Conservation (phyloP, 2,797 vertebrate genomes). For the Aeoliscus strigatus region DNA sequence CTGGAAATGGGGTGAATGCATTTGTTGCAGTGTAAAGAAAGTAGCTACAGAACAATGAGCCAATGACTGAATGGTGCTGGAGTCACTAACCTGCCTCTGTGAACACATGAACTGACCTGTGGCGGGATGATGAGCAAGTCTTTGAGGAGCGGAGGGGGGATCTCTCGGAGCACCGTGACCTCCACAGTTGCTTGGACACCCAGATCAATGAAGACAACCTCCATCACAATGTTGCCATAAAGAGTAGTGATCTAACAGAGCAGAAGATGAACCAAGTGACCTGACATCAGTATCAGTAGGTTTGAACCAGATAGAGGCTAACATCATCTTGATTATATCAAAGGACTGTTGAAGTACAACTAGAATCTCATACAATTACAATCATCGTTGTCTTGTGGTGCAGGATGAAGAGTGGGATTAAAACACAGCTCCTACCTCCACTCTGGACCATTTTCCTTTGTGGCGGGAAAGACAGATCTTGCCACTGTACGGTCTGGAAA, state of each 20-base stretch:
- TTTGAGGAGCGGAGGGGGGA: constrained; percentile 78
- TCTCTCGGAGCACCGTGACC: constrained; percentile 86
- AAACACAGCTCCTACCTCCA: constrained; percentile 76
- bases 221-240: constrained; percentile 82
- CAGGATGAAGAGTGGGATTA: too few relatives aligned
- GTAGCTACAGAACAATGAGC: neutral
- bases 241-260: constrained; percentile 88
- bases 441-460: constrained; percentile 87
- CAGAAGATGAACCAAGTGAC: too few relatives aligned
- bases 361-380: too few relatives aligned
- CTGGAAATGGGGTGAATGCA: too few relatives aligned
- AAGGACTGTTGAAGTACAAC: too few relatives aligned
- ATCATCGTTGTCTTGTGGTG: too few relatives aligned
- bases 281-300: too few relatives aligned
- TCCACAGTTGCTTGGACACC: constrained; percentile 84
- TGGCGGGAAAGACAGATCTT: constrained; percentile 84
- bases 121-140: constrained; percentile 82
- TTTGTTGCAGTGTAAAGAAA: neutral
- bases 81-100: too few relatives aligned
- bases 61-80: neutral
- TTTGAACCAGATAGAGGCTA: too few relatives aligned
- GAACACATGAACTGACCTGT: constrained; percentile 86
- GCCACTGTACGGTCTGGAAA: constrained; percentile 85
- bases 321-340: too few relatives aligned
- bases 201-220: constrained; percentile 84